phyloP scores from a whole-genome alignment of 2,888 invertebrate genomes.

The Cryptosula pallasiana region DNA sequence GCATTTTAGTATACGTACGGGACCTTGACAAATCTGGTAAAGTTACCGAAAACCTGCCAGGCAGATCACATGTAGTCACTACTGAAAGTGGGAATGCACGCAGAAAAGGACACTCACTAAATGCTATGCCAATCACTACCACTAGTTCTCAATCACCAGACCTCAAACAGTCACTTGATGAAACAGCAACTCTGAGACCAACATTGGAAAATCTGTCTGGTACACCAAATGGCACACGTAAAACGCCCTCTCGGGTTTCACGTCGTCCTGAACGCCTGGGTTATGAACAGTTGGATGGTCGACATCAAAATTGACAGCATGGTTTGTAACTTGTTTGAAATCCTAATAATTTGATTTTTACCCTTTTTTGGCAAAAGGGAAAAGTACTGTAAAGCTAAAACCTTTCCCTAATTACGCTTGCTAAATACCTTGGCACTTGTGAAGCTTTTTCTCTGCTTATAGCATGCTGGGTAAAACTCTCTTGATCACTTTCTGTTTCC shows the following conservation, averaged over 20 bases:
- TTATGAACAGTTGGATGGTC: not conserved
- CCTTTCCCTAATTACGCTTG: too few relatives aligned
- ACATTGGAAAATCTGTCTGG: not conserved
- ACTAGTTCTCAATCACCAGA: not conserved
- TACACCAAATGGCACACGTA: not conserved
- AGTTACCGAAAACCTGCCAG: not conserved
- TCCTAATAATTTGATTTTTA: not conserved
- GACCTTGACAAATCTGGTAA: not conserved
- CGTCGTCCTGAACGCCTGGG: not conserved
- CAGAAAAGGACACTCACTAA: conserved; percentile 5
- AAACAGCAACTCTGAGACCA: not conserved
- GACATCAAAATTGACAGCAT: not conserved
- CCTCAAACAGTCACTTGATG: not conserved
- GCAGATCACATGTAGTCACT: not conserved
- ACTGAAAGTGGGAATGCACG: not conserved
- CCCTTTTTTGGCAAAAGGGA: not conserved
- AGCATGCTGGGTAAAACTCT: too few relatives aligned
- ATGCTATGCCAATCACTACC: not conserved
- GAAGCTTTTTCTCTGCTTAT: too few relatives aligned
- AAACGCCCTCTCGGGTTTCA: not conserved
- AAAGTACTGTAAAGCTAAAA: not conserved
- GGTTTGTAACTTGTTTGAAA: not conserved
- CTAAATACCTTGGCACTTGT: too few relatives aligned
- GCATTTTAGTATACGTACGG: not conserved
- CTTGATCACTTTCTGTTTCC: too few relatives aligned